Evolutionary conservation across 2,888 invertebrate genomes (phyloP).

Genomic region (Acanthosoma haemorrhoidale): DNA sequence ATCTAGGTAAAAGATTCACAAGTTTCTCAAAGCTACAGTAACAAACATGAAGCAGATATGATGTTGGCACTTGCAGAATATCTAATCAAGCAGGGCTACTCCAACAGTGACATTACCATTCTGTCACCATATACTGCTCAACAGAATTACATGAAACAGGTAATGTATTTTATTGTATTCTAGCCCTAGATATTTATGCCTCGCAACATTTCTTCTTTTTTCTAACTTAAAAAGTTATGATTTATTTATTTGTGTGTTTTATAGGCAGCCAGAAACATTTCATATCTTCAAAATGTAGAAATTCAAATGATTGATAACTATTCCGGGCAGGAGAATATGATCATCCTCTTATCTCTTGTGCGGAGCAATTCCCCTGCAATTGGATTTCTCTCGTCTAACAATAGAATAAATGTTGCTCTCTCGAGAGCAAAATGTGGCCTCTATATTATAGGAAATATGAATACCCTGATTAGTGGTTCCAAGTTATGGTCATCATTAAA

Average conservation of each 20-base stretch:
- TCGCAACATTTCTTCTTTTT: too few species aligned
- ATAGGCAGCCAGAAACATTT: neutral
- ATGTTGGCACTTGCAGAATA: conserved; percentile 57
- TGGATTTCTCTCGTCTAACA: conserved; percentile 64
- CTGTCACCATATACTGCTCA: conserved; percentile 69
- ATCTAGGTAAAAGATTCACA: too few species aligned
- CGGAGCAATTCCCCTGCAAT: conserved; percentile 65
- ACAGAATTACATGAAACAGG: conserved; percentile 54
- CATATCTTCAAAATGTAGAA: conserved; percentile 48
- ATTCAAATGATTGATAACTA: conserved; percentile 70
- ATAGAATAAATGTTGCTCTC: conserved; percentile 70
- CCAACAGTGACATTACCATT: conserved; percentile 61
- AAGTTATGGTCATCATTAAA: conserved; percentile 55
- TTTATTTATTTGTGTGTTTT: neutral
- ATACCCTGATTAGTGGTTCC: conserved; percentile 52
- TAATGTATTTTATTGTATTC: too few species aligned
- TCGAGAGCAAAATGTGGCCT: conserved; percentile 66
- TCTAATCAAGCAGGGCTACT: conserved; percentile 57
- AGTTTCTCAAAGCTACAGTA: conserved; percentile 58
- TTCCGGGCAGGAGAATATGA: conserved; percentile 75
- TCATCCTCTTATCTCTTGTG: conserved; percentile 72
- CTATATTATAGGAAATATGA: conserved; percentile 70
- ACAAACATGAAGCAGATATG: conserved; percentile 60
- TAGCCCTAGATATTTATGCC: too few species aligned
- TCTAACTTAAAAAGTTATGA: too few species aligned